Conservation (phyloP, 2,797 vertebrate genomes). For the Eulemur mongoz region DNA sequence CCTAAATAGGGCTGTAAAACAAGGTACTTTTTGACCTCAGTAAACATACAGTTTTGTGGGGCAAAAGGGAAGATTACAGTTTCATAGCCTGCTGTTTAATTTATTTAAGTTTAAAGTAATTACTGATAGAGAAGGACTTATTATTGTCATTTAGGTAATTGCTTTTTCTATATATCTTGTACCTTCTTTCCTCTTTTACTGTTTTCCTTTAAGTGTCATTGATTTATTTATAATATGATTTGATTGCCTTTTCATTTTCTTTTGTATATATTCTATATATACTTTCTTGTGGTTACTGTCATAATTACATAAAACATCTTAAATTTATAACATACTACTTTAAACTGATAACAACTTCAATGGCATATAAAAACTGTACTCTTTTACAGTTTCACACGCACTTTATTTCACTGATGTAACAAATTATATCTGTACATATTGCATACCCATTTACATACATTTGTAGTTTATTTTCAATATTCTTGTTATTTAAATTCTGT, state of each 20-base stretch:
- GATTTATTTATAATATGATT: not conserved
- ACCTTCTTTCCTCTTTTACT: not conserved
- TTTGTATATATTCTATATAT: not conserved
- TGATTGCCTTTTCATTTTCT: not conserved
- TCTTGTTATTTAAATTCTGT: not conserved
- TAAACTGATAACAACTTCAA: not conserved
- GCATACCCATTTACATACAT: not conserved
- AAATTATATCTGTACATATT: not conserved
- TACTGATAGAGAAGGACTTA: not conserved
- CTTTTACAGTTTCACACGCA: not conserved
- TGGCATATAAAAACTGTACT: not conserved
- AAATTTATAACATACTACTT: not conserved
- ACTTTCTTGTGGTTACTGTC: not conserved
- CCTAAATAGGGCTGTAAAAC: not conserved
- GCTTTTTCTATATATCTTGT: not conserved
- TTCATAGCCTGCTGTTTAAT: not conserved
- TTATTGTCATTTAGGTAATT: not conserved
- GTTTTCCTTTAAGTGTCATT: not conserved
- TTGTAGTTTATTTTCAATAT: not conserved
- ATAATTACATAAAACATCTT: not conserved
- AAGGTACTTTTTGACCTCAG: not conserved
- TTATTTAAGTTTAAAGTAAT: not conserved
- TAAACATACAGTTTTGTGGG: not conserved
- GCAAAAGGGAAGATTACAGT: not conserved
- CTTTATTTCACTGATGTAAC: not conserved